phyloP scores from a whole-genome alignment of 2,113 vertebrate species.

The Psophia crepitans region DNA sequence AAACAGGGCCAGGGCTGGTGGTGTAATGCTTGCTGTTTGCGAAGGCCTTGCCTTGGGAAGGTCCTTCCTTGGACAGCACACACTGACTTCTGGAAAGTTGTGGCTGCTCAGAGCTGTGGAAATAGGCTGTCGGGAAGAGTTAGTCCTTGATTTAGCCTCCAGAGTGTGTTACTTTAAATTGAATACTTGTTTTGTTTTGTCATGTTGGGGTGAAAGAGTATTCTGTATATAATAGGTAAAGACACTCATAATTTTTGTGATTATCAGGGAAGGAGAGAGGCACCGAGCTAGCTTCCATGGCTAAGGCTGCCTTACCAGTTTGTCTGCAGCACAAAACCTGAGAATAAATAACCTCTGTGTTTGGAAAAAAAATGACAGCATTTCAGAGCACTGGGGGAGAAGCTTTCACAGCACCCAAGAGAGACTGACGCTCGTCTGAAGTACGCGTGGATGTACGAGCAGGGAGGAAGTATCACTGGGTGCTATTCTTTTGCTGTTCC shows the following conservation, averaged over 20 bases:
- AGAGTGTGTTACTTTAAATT: background rate
- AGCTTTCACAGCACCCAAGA: background rate
- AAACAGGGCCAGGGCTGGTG: background rate
- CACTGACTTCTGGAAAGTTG: background rate
- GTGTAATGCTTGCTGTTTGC: background rate
- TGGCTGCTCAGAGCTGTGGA: background rate
- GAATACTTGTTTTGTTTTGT: background rate
- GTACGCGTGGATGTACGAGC: accelerated
- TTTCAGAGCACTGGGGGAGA: background rate
- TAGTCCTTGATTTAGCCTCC: background rate
- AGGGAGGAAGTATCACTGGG: too few relatives aligned
- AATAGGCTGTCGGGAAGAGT: background rate
- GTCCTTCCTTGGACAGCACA: background rate
- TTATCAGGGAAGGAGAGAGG: background rate
- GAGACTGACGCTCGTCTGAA: accelerated
- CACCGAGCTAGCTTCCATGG: background rate
- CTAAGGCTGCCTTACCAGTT: background rate
- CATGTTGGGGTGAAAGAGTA: background rate
- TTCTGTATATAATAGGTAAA: background rate
- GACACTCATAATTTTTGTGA: background rate
- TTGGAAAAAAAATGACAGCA: background rate
- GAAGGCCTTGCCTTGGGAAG: background rate
- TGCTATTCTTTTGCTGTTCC: background rate
- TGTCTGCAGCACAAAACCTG: background rate
- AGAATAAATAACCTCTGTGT: background rate